Evolutionary conservation across 2,888 invertebrate genomes (phyloP).

Genomic region (Xanthia icteritia): DNA sequence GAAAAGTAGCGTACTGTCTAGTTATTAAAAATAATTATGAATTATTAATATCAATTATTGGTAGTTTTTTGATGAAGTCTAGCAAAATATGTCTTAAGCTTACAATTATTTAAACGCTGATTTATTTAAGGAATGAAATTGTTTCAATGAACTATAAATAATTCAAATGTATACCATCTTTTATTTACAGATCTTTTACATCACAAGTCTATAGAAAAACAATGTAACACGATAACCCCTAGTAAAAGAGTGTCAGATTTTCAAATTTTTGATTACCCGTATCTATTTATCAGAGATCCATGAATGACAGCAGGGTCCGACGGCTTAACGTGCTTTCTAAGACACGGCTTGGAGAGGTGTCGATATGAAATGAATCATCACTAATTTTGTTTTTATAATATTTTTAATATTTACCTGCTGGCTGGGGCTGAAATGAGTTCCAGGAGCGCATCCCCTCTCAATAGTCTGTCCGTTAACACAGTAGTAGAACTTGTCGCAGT

Average conservation of each 20-base stretch:
- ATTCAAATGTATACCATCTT: background rate
- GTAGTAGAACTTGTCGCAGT: slow-evolving; percentile 65
- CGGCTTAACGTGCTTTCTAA: background rate
- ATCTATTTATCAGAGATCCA: too few relatives aligned
- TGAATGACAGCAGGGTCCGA: background rate
- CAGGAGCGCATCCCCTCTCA: slow-evolving; percentile 54
- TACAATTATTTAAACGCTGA: too few relatives aligned
- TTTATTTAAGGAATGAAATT: background rate
- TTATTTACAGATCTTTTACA: background rate
- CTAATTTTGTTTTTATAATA: background rate
- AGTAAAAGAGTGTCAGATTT: background rate
- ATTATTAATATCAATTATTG: too few relatives aligned
- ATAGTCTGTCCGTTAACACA: slow-evolving; percentile 62
- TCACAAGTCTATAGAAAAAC: background rate
- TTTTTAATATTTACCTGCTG: slow-evolving; percentile 38
- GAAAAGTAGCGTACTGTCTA: background rate
- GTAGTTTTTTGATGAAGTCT: background rate
- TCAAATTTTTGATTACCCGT: background rate
- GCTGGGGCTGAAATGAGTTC: slow-evolving; percentile 65
- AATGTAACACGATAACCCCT: too few relatives aligned
- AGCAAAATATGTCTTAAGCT: background rate
- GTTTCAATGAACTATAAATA: background rate
- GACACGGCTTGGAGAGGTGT: background rate
- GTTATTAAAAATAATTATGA: too few relatives aligned
- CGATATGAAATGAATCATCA: background rate